These are phyloP conservation scores for Dasyurus viverrinus DNA, from an alignment of 2,113 vertebrate genomes.

Conservation along the genomic window DNA sequence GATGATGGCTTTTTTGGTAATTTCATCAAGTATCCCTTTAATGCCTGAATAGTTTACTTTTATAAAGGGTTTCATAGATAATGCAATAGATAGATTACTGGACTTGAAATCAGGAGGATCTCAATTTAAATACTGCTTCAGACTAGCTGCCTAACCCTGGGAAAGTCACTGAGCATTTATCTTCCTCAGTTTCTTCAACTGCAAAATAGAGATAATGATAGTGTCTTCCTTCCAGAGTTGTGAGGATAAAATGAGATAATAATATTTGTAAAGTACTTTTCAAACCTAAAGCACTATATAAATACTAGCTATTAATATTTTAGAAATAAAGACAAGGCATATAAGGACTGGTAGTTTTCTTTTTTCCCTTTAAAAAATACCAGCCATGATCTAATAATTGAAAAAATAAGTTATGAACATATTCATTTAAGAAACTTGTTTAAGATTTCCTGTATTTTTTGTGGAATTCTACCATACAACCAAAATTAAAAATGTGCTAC, in stretches of 20 bases:
- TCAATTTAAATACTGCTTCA: background rate
- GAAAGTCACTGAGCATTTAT: background rate
- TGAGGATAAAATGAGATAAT: background rate
- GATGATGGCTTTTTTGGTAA: background rate
- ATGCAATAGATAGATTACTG: background rate
- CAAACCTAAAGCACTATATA: background rate
- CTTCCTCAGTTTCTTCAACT: background rate
- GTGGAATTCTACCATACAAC: background rate
- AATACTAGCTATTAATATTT: background rate
- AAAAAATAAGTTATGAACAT: background rate
- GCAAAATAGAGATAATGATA: background rate
- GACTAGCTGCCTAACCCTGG: background rate
- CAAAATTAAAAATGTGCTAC: background rate
- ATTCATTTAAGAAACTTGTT: background rate
- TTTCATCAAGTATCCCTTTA: background rate
- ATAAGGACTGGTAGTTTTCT: background rate
- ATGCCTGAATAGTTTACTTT: background rate
- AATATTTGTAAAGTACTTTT: background rate
- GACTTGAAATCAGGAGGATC: background rate
- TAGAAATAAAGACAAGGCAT: background rate
- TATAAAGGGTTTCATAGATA: background rate
- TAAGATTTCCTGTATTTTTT: background rate
- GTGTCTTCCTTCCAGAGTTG: background rate
- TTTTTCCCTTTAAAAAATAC: background rate
- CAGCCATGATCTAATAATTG: background rate